phyloP scores from a whole-genome alignment of 1,140 invertebrate genomes.

The Ostrea denselamellosa region DNA sequence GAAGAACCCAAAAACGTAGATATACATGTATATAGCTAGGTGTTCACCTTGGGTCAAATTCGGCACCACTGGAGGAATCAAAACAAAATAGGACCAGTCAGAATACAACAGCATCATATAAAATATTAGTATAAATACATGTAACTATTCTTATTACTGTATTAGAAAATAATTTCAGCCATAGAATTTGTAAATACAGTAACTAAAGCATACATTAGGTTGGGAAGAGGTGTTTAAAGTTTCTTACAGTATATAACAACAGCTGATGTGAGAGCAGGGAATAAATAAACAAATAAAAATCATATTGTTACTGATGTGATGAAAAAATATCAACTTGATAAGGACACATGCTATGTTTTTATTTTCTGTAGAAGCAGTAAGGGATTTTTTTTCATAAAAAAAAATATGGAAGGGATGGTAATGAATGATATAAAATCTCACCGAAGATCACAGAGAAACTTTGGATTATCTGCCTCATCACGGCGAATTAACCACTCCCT shows the following conservation, averaged over 20 bases:
- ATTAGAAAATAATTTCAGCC: neutral
- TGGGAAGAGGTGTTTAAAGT: neutral
- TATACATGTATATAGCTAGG: constrained; percentile 34
- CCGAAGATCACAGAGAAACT: constrained; percentile 89
- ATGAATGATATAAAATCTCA: constrained; percentile 67
- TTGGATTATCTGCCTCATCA: constrained; percentile 90
- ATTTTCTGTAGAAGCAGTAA: constrained; percentile 13
- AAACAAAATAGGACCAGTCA: constrained; percentile 21
- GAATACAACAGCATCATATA: constrained; percentile 20
- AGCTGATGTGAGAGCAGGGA: constrained; percentile 3
- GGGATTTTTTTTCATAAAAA: neutral
- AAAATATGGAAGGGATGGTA: neutral
- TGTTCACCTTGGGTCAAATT: constrained; percentile 46
- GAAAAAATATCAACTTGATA: constrained; percentile 7
- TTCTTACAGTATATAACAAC: constrained; percentile 19
- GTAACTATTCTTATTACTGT: neutral
- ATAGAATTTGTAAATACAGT: constrained; percentile 12
- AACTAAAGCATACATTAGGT: constrained; percentile 26
- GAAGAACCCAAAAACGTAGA: constrained; percentile 24
- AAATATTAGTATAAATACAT: constrained; percentile 22
- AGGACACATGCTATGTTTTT: constrained; percentile 8
- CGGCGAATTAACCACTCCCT: constrained; percentile 96
- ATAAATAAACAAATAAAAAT: neutral
- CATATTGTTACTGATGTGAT: neutral
- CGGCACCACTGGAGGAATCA: constrained; percentile 43